Evolutionary conservation across 2,888 invertebrate species (phyloP), one percentile per base, ranked within the genome.

Genomic region (Dorcus parallelipipedus): DNA sequence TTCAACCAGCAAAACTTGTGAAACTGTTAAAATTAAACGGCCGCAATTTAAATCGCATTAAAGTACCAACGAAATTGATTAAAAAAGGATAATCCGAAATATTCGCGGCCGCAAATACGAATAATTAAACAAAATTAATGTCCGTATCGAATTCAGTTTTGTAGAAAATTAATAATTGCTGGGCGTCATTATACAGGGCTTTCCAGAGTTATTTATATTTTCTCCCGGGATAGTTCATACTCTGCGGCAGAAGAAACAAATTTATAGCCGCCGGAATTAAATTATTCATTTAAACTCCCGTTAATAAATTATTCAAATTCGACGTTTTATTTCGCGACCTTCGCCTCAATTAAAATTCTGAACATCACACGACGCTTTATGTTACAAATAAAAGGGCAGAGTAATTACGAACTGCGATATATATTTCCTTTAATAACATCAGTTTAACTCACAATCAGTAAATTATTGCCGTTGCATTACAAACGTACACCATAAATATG

Each of bases 351-450:
- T 45, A 17, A 45, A 45, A 9, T 45, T 45, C 23, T 45, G 23
- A 45, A 45, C 45, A 3, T 45, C 14, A 20, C 20, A 23, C 9
- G 14, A 20, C 9, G 9, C 9, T 9, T 10, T 9, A 17, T 9
- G 14, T 20, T 20, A 20, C 10, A 45, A 42, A 42, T 14, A 10
- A 14, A 10, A 42, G 14, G 5, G 42, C 42, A 14, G 42, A 14
- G 42, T 42, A 42, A 39, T 49, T 55, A 23, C 26, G 9, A 41
- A 49, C 26, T 33, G 43, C 55, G 50, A 56, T 56, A 50, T 50
- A 56, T 56, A 50, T 56, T 33, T 42, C 42, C 49, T 38, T 50
- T 49, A 56, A 50, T 42, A 49, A 42, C 43, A 50, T 41, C 41
- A 33, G 40, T 47, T 54, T 23, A 47, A 47, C 48, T 54, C 26